Evolutionary conservation across 2,888 invertebrate genomes (phyloP), one percentile per base, ranked within the genome.

Genomic region (Entomobrya multifasciata): DNA sequence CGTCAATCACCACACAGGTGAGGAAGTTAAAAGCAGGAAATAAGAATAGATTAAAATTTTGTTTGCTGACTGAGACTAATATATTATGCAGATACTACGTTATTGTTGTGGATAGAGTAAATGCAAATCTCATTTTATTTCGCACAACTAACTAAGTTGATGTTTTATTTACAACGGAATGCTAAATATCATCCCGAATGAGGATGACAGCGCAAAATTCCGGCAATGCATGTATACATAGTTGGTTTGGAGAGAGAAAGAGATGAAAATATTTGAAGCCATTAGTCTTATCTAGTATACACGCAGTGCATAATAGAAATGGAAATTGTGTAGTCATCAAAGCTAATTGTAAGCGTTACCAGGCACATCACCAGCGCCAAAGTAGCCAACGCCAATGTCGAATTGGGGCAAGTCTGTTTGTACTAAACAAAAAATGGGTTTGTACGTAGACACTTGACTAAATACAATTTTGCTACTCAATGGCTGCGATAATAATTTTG

Each of bases 251-350:
- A 44, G 13, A 67, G 10, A 44, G n/a, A n/a, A 49, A 49, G 13
- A 15, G 3, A 15, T 10, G 49, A 41, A 57, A 41, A 41, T 8
- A 17, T 30, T 55, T 20, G 20, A 77, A 77, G 77, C 36, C 55
- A 77, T 77, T 77, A 60, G 57, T 20, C 62, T 78, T 65, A 78
- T 78, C 78, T 60, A 13, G n/a, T 36, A 36, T 20, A 15, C 57
- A 41, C 17, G 41, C 20, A 41, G 44, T 52, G 74, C 30, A 74
- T 52, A 74, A 74, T 15, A 74, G 8, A 8, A 36, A 36, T 36
- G 36, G 4, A 36, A 8, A 36, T 36, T 36, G 36, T 36, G 36
- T 36, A 36, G 36, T 36, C 36, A 36, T 36, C 11, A 20, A 44
- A 67, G 67, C 44, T 44, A 67, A 67, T 67, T 67, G 67, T 67